Conservation (phyloP, 2,797 vertebrate species). For the Microctenopoma stevenorrisi region DNA sequence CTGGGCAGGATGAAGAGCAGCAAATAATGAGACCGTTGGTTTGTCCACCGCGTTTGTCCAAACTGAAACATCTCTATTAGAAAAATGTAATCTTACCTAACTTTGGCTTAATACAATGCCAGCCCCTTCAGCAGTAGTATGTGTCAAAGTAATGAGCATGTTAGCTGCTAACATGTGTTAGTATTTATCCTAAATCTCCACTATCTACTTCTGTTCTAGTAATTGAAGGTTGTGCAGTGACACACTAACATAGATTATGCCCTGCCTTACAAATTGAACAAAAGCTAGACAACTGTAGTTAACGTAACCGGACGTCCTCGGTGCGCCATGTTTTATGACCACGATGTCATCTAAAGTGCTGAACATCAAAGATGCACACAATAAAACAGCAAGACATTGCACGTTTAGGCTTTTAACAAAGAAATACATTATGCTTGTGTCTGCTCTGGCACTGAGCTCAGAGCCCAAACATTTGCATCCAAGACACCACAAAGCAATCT, state of each 20-base stretch:
- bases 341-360: constrained; percentile 13
- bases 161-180: not conserved
- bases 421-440: constrained; percentile 41
- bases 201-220: constrained; percentile 11
- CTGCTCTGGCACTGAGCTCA: constrained; percentile 57
- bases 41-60: not conserved
- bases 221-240: constrained; percentile 7
- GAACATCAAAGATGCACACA: constrained; percentile 33
- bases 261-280: not conserved
- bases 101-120: not conserved
- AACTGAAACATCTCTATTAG: not conserved
- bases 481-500: constrained; percentile 71
- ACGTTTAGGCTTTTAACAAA: constrained; percentile 44
- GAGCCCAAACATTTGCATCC: constrained; percentile 61
- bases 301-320: not conserved
- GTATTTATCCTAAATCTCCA: not conserved
- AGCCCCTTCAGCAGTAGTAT: not conserved
- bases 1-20: constrained; percentile 40
- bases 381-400: constrained; percentile 35
- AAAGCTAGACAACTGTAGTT: not conserved
- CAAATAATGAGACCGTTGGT: not conserved
- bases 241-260: not conserved
- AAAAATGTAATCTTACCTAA: not conserved
- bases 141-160: too few species aligned
- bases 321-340: not conserved